Conservation (phyloP, 2,113 vertebrate genomes). For the Gobius niger region DNA sequence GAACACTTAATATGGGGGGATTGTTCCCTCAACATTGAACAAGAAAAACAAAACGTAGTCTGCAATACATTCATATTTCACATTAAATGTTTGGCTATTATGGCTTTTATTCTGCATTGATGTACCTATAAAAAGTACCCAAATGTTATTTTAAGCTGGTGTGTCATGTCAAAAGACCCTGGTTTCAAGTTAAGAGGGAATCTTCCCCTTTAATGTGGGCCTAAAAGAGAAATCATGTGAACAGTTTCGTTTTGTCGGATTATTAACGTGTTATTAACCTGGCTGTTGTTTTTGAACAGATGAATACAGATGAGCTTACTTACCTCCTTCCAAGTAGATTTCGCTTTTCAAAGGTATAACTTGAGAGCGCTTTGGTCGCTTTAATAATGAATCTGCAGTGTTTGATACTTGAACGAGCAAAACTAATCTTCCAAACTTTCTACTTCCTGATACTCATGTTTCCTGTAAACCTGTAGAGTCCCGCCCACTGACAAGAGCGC, state of each 20-base stretch:
- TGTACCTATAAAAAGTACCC: too few species aligned
- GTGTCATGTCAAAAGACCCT: too few species aligned
- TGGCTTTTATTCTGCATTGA: too few species aligned
- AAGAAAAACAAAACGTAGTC: too few species aligned
- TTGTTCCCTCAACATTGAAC: too few species aligned
- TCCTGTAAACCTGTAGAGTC: constrained; percentile 67
- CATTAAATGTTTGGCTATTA: too few species aligned
- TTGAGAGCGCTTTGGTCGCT: neutral
- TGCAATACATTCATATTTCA: too few species aligned
- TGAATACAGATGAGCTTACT: neutral
- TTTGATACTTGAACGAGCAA: constrained; percentile 18
- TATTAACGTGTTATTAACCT: neutral
- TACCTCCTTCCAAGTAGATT: neutral
- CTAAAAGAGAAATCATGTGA: too few species aligned
- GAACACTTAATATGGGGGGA: too few species aligned
- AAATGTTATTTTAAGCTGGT: too few species aligned
- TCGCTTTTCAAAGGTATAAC: neutral
- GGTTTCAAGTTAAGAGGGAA: too few species aligned
- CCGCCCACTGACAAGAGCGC: constrained; percentile 47
- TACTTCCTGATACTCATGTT: constrained; percentile 72
- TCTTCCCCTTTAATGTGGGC: too few species aligned
- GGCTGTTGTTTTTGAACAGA: neutral
- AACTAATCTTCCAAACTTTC: constrained; percentile 31
- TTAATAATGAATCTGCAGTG: neutral
- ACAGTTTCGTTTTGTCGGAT: neutral